Percentiles rank a stretch among this genome's conserved stretches.
Conservation (phyloP, 92 coral and sea anemone species). For the Porites lobata region DNA sequence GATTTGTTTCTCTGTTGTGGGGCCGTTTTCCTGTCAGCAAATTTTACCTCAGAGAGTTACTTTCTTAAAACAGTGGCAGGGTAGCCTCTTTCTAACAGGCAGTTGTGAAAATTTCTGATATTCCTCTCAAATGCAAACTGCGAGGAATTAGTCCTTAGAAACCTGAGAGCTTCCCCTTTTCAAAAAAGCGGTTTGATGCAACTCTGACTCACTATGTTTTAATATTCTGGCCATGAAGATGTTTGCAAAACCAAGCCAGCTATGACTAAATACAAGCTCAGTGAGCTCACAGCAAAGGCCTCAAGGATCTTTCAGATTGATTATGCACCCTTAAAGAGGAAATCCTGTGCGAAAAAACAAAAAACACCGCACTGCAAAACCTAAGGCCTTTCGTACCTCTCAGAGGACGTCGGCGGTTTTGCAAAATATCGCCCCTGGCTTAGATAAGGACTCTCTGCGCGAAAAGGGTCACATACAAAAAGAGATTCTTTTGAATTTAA, state of each 20-base stretch:
- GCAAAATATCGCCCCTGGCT: constrained; percentile 34
- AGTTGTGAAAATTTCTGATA: too few species aligned
- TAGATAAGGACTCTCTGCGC: constrained; percentile 30
- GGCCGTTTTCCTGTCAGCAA: too few species aligned
- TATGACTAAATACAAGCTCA: neutral
- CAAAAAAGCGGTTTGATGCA: too few species aligned
- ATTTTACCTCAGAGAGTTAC: too few species aligned
- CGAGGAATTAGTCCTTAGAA: too few species aligned
- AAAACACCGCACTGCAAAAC: constrained; percentile 14
- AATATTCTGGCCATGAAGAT: constrained; percentile 19
- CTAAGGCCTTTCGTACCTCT: constrained; percentile 10
- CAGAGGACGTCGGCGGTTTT: constrained; percentile 16
- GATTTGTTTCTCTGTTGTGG: too few species aligned
- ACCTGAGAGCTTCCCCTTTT: too few species aligned
- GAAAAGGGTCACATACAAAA: constrained; percentile 18
- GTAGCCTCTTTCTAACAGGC: too few species aligned
- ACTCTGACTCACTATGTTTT: too few species aligned
- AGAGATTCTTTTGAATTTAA: constrained; percentile 17
- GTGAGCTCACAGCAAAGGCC: constrained; percentile 21
- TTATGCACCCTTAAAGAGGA: neutral
- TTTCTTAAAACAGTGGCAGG: too few species aligned
- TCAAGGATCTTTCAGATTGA: constrained; percentile 13
- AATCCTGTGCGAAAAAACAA: neutral
- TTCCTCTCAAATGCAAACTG: too few species aligned
- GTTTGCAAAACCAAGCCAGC: constrained; percentile 21